These are phyloP conservation scores for Drosophila nr. perissopoda DNA, from an alignment of 2,888 invertebrate species.

Conservation along the genomic window DNA sequence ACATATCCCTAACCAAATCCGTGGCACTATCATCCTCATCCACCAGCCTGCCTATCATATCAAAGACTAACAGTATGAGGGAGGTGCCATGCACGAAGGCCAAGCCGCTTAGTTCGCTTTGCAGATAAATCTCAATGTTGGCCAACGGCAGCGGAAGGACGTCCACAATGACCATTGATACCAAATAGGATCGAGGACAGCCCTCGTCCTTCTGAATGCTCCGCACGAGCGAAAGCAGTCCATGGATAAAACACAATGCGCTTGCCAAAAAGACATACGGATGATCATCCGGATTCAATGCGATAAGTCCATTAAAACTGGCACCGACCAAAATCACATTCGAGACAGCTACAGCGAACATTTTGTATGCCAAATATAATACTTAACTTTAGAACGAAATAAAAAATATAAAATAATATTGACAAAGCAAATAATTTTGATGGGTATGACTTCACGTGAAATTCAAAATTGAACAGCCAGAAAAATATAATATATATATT, in stretches of 20 bases:
- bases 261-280: slow-evolving; percentile 68
- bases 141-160: slow-evolving; percentile 66
- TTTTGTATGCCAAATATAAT: neutral
- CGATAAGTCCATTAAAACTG: slow-evolving; percentile 56
- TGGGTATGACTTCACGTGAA: neutral
- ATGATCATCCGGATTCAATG: slow-evolving; percentile 43
- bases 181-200: slow-evolving; percentile 25
- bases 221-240: slow-evolving; percentile 56
- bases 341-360: neutral
- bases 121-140: slow-evolving; percentile 73
- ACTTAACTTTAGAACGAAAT: neutral
- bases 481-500: neutral
- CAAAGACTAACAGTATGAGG: slow-evolving; percentile 68
- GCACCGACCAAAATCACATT: slow-evolving; percentile 51
- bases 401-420: neutral
- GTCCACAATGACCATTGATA: slow-evolving; percentile 65
- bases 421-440: neutral
- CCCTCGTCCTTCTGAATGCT: slow-evolving; percentile 5
- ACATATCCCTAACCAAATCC: slow-evolving; percentile 65
- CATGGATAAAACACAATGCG: slow-evolving; percentile 68
- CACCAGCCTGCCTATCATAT: slow-evolving; percentile 58
- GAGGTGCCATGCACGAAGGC: slow-evolving; percentile 72
- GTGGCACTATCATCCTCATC: slow-evolving; percentile 55
- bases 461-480: neutral
- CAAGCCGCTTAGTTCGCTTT: slow-evolving; percentile 40